Evolutionary conservation across 2,113 vertebrate species (phyloP).

Genomic region (Corynorhinus townsendii): DNA sequence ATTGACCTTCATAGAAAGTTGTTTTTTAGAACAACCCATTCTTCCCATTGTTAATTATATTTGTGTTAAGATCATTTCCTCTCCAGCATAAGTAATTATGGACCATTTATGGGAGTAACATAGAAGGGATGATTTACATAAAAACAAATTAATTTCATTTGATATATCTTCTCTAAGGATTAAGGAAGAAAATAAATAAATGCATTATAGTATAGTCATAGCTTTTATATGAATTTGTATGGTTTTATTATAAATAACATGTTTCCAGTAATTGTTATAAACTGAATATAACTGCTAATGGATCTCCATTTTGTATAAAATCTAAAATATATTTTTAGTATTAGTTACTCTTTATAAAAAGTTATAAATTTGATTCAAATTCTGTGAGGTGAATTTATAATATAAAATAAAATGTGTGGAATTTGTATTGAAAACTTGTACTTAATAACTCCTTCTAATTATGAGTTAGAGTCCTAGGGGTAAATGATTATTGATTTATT

Average conservation of each 20-base stretch:
- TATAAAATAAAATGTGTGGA: not conserved
- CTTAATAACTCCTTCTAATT: not conserved
- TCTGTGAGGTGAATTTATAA: not conserved
- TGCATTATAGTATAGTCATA: not conserved
- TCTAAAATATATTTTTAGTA: not conserved
- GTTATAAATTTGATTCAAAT: not conserved
- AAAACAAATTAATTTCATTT: conserved; percentile 33
- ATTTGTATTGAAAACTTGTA: not conserved
- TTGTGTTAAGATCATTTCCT: conserved; percentile 2
- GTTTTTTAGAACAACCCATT: conserved; percentile 42
- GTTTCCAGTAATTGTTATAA: not conserved
- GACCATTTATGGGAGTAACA: not conserved
- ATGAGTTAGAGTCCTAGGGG: not conserved
- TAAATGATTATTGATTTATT: conserved; percentile 32
- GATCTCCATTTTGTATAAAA: not conserved
- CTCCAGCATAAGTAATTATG: not conserved
- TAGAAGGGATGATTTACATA: not conserved
- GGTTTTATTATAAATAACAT: not conserved
- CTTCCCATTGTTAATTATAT: not conserved
- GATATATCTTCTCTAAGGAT: not conserved
- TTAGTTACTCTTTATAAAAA: not conserved
- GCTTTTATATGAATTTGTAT: not conserved
- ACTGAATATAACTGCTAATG: not conserved
- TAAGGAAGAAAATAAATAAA: not conserved
- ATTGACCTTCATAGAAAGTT: conserved; percentile 57